Evolutionary conservation across 2,797 vertebrate species (phyloP), one percentile per base, ranked within the genome.

Genomic region (Danio jaintianensis): DNA sequence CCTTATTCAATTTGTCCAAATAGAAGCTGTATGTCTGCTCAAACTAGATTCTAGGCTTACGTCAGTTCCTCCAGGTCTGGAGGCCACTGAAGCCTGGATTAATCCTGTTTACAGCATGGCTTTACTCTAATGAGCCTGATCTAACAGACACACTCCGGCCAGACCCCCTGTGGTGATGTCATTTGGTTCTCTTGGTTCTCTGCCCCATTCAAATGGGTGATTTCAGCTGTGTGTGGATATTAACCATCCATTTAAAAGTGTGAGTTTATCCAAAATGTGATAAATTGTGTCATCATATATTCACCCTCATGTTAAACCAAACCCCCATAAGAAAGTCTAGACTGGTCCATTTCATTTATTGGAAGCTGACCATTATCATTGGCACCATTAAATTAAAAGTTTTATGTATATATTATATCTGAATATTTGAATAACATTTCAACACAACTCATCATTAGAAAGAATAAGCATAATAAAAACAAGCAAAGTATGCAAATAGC

Each of bases 81-180:
- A 63, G 55, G 52, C 29, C 77, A 67, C 68, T 71, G 50, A 69
- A 72, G 66, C 81, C 22, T 66, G 71, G 13, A 63, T 80, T 83
- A 81, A 86, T 84, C 78, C 80, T 78, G 75, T 84, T 86, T 81
- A 82, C 73, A 81, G n/a, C 58, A 73, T 16, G 78, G 78, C 59
- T 80, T 75, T 82, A 80, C 78, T 59, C 74, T 79, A 75, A 79
- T 69, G 58, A 82, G 61, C 62, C 69, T 58, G 53, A 75, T 43
- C 42, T 59, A 61, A 62, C 15, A 38, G 75, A 59, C 80, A 64
- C 38, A 36, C 52, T 50, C 78, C 22, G 76, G 48, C 55, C 50
- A 43, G 66, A 71, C 67, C 74, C 74, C 52, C 52, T 61, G 75
- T 29, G 62, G 29, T 81, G 73, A 83, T 77, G 80, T 84, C 80